Percentiles rank a stretch among this genome's conserved stretches.
phyloP scores from a whole-genome alignment of 1,140 invertebrate genomes.

The Diorhabda carinulata region DNA sequence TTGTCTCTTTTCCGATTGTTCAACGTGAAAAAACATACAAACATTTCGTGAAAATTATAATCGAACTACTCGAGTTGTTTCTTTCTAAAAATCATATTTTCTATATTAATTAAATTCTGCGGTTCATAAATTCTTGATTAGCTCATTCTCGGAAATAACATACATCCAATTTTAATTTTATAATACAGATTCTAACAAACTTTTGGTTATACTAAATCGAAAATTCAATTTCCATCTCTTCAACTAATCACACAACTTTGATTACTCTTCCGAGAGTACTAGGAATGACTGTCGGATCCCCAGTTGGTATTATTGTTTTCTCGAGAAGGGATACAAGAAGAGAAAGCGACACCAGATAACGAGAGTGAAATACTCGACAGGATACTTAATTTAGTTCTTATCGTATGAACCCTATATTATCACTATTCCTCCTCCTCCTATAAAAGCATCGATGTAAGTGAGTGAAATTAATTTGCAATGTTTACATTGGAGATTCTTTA shows the following conservation, averaged over 20 bases:
- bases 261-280: constrained; percentile 8
- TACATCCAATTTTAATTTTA: too few species aligned
- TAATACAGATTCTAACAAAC: too few species aligned
- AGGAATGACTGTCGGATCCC: not conserved
- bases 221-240: not conserved
- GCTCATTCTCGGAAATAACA: too few species aligned
- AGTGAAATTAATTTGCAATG: not conserved
- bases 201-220: not conserved
- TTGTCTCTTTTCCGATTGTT: too few species aligned
- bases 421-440: constrained; percentile 12
- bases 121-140: too few species aligned
- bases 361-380: not conserved
- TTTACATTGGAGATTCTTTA: not conserved
- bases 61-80: too few species aligned
- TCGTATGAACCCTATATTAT: constrained; percentile 21
- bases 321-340: not conserved
- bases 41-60: too few species aligned
- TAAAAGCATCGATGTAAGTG: constrained; percentile 9
- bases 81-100: too few species aligned
- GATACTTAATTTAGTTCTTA: constrained; percentile 21
- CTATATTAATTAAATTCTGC: too few species aligned
- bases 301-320: constrained; percentile 1
- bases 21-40: too few species aligned
- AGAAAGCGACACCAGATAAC: not conserved
- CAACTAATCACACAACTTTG: constrained; percentile 10